Evolutionary conservation across 2,797 vertebrate species (phyloP).

Genomic region (Apogon hyalosoma): DNA sequence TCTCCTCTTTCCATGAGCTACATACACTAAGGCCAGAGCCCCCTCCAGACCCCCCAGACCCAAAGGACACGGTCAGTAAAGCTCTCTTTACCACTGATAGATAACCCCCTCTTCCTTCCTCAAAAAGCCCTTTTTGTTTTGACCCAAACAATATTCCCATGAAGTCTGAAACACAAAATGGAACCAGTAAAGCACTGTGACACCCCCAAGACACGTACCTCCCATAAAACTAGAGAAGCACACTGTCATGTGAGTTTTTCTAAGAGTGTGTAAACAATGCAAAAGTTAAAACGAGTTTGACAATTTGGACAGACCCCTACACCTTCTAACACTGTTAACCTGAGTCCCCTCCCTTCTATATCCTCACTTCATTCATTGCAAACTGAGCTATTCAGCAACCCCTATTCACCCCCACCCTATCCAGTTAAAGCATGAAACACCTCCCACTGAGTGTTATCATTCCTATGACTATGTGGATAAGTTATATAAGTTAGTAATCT

Average conservation of each 20-base stretch:
- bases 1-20: slow-evolving; percentile 57
- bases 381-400: slow-evolving; percentile 37
- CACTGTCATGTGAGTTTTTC: slow-evolving; percentile 12
- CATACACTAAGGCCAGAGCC: slow-evolving; percentile 68
- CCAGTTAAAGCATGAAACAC: slow-evolving; percentile 70
- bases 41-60: slow-evolving; percentile 63
- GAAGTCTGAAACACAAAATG: slow-evolving; percentile 32
- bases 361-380: slow-evolving; percentile 56
- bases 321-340: slow-evolving; percentile 29
- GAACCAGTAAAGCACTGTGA: slow-evolving; percentile 3
- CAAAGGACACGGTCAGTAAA: slow-evolving; percentile 77
- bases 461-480: slow-evolving; percentile 60
- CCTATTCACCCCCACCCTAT: slow-evolving; percentile 36
- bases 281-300: background rate
- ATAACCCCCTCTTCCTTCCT: slow-evolving; percentile 24
- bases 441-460: slow-evolving; percentile 69
- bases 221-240: slow-evolving; percentile 31
- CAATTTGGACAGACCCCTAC: slow-evolving; percentile 20
- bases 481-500: slow-evolving; percentile 52
- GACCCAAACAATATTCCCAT: slow-evolving; percentile 15
- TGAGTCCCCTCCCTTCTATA: slow-evolving; percentile 30
- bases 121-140: slow-evolving; percentile 34
- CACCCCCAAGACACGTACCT: slow-evolving; percentile 16
- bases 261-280: slow-evolving; percentile 17
- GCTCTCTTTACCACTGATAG: slow-evolving; percentile 37